Evolutionary conservation across 2,113 vertebrate species (phyloP).

Genomic region (Orientallactaga bullata): DNA sequence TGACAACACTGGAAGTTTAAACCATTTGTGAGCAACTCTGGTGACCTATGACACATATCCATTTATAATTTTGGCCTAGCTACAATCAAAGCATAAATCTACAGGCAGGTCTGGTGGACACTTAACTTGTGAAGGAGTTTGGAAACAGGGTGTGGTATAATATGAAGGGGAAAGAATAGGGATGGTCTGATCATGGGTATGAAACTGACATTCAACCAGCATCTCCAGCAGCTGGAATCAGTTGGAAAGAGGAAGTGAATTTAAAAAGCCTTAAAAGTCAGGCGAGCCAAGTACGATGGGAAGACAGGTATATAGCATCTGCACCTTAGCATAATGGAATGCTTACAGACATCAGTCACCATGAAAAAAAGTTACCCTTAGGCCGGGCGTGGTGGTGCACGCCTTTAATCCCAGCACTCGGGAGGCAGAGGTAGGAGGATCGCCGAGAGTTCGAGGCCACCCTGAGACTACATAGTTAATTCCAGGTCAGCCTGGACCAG

Average conservation of each 20-base stretch:
- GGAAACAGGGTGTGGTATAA: neutral
- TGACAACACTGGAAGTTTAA: conserved; percentile 46
- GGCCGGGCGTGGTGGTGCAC: no score
- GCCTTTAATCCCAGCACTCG: no score
- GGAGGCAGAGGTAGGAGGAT: no score
- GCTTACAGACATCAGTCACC: neutral
- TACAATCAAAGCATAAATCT: conserved; percentile 25
- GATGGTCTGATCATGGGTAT: neutral
- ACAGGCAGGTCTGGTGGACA: neutral
- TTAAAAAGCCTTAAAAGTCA: conserved; percentile 13
- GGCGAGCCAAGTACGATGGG: neutral
- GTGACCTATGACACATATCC: conserved; percentile 3
- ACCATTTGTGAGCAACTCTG: neutral
- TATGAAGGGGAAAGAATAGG: neutral
- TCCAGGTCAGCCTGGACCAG: no score
- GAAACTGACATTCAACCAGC: neutral
- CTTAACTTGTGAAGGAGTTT: neutral
- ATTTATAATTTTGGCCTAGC: conserved; percentile 37
- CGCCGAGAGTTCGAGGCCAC: no score
- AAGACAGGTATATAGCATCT: neutral
- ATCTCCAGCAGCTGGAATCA: neutral
- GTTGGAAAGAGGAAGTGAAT: neutral
- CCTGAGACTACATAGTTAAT: no score
- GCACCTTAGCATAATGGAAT: neutral
- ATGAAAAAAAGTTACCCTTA: conserved; percentile 45